These are phyloP conservation scores for Magallana ariakensis DNA, from an alignment of 1,140 invertebrate species.

Conservation along the genomic window DNA sequence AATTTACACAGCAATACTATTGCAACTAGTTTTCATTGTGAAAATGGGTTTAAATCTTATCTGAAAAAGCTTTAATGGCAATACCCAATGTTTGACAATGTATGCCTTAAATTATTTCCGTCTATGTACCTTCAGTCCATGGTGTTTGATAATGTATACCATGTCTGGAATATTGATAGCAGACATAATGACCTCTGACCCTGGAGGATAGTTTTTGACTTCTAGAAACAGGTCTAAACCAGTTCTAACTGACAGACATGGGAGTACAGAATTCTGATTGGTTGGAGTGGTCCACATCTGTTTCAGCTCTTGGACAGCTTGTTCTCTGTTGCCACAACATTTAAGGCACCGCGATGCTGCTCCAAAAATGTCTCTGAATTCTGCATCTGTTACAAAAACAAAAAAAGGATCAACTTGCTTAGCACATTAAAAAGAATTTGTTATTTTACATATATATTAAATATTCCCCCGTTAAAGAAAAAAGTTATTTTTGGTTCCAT, in stretches of 20 bases:
- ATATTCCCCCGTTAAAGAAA: too few species aligned
- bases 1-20: too few species aligned
- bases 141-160: constrained; percentile 73
- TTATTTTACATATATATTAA: too few species aligned
- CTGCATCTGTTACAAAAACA: constrained; percentile 67
- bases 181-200: constrained; percentile 79
- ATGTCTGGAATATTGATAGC: constrained; percentile 80
- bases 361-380: constrained; percentile 60
- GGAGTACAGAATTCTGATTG: constrained; percentile 73
- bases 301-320: constrained; percentile 65
- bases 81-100: too few species aligned
- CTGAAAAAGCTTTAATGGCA: too few species aligned
- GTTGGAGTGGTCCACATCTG: constrained; percentile 69
- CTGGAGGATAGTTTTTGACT: constrained; percentile 74
- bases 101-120: background rate
- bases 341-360: constrained; percentile 59
- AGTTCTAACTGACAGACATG: constrained; percentile 77
- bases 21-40: too few species aligned
- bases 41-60: too few species aligned
- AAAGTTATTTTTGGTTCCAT: too few species aligned
- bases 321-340: constrained; percentile 49
- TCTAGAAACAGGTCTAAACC: constrained; percentile 77
- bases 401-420: background rate
- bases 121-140: constrained; percentile 68
- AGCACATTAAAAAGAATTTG: too few species aligned